A percentile compares a stretch with the other conserved stretches of the same genome.
These are phyloP conservation scores for Latrodectus hesperus DNA, from an alignment of 2,888 invertebrate species.

Conservation along the genomic window DNA sequence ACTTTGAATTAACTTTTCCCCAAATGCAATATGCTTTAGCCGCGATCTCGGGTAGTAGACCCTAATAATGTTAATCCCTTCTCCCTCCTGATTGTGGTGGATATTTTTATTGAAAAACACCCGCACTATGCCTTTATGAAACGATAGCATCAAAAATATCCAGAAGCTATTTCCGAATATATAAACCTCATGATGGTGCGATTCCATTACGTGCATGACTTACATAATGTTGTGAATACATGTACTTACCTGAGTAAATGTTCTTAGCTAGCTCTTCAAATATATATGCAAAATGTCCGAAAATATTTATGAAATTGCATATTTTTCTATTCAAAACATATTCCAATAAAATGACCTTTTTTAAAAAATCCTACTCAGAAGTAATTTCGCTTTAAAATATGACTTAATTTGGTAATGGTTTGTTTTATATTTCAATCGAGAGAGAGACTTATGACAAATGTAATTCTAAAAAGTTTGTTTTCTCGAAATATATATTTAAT, in stretches of 20 bases:
- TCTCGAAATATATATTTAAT: too few relatives aligned
- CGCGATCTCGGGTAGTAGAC: slow-evolving; percentile 21
- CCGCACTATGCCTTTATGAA: slow-evolving; percentile 17
- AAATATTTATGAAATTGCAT: too few relatives aligned
- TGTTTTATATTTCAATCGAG: too few relatives aligned
- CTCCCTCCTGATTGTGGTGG: slow-evolving; percentile 42
- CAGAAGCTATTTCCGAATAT: slow-evolving; percentile 17
- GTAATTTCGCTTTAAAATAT: too few relatives aligned
- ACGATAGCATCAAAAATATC: not conserved
- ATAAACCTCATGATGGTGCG: slow-evolving; percentile 7
- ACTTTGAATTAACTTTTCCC: slow-evolving; percentile 66
- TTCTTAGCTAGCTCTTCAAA: too few relatives aligned
- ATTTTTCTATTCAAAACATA: too few relatives aligned
- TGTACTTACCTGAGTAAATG: not conserved
- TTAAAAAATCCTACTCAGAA: too few relatives aligned
- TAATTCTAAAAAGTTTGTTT: too few relatives aligned
- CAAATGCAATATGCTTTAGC: slow-evolving; percentile 39
- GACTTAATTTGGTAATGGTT: too few relatives aligned
- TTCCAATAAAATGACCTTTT: too few relatives aligned
- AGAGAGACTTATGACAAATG: too few relatives aligned
- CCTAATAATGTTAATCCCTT: slow-evolving; percentile 65
- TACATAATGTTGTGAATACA: slow-evolving; percentile 25
- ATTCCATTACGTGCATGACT: slow-evolving; percentile 18
- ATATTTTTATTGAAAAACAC: slow-evolving; percentile 43
- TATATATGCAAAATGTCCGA: too few relatives aligned